Base-by-base conservation (phyloP, 1,140 invertebrate genomes). In the Rhagoletis pomonella region DNA sequence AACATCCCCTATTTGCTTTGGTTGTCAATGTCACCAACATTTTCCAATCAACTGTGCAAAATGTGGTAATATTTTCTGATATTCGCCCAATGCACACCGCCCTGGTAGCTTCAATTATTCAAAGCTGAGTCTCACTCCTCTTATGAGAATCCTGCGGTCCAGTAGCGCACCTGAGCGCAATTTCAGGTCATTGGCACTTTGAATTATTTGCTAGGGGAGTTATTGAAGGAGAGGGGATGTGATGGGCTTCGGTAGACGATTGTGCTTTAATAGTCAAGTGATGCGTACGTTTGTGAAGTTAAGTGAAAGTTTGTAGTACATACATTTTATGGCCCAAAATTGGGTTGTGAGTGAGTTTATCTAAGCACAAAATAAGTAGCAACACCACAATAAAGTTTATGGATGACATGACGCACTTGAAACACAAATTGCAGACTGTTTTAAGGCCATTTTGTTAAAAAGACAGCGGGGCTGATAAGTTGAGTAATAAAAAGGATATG, bases 21-120 rank as follows among this genome's bases (percentile, higher is more conserved):
- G 47, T 81, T 55, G 73, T 42, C 73, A 81, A 81, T 81, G 73
- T 81, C 73, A 81, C 73, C 73, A 50, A 55, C 47, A 29, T 55
- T 81, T 81, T 81, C 73, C 73, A 81, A 58, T 81, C 73, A 81
- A 81, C 73, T 19, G 73, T 81, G 42, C 73, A 81, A 55, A 81
- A 81, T 81, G 73, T 81, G 73, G 47, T 81, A 81, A 81, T 81
- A 81, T 81, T 81, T 81, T 81, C 44, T 81, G 55, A 81, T 81
- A 55, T 81, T 58, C 73, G 73, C 47, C 47, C 19, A 42, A 81
- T 47, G 44, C 73, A 17, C 73, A n/a, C 10, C 73, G 47, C 50
- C 47, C 73, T 55, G 73, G 44, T 7, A 14, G 47, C 47, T 19
- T 81, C 73, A 55, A 81, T 55, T 81, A 81, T 81, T 81, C 73